Conservation (phyloP, 2,797 vertebrate genomes). For the Microcaecilia unicolor region DNA sequence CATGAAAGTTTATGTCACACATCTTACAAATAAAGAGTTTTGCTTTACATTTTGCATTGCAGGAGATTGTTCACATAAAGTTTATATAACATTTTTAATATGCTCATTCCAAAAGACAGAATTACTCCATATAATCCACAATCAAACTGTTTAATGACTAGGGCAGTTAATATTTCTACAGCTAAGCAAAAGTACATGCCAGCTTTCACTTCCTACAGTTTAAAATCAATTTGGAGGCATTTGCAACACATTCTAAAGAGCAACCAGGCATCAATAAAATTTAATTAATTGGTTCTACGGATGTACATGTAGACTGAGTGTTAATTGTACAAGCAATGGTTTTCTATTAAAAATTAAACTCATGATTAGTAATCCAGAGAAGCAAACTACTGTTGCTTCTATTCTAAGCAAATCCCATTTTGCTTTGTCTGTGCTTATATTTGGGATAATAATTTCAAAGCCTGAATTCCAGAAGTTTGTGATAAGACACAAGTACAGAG, state of each 20-base stretch:
- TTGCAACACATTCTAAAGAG: constrained; percentile 63
- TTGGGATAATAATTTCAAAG: neutral
- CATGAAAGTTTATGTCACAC: too few relatives aligned
- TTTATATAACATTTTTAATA: too few relatives aligned
- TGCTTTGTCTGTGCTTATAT: neutral
- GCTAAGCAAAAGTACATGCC: constrained; percentile 26
- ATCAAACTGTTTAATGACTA: constrained; percentile 30
- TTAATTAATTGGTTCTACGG: constrained; percentile 65
- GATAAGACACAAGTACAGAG: too few relatives aligned
- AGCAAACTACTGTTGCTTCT: constrained; percentile 31
- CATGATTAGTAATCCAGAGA: constrained; percentile 49
- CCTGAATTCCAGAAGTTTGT: too few relatives aligned
- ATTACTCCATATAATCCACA: too few relatives aligned
- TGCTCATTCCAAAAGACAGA: too few relatives aligned
- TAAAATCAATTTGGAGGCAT: constrained; percentile 60
- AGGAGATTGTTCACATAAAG: too few relatives aligned
- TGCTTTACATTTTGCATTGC: too few relatives aligned
- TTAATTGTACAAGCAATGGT: constrained; percentile 62
- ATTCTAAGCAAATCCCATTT: constrained; percentile 44
- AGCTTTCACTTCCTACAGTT: constrained; percentile 43
- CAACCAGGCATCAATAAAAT: constrained; percentile 66
- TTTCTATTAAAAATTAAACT: constrained; percentile 69
- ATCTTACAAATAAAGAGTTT: too few relatives aligned
- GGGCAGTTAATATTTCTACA: constrained; percentile 26
- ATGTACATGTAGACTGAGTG: constrained; percentile 64